Evolutionary conservation across 2,888 invertebrate genomes (phyloP).

Genomic region (Cylindroiulus punctatus): DNA sequence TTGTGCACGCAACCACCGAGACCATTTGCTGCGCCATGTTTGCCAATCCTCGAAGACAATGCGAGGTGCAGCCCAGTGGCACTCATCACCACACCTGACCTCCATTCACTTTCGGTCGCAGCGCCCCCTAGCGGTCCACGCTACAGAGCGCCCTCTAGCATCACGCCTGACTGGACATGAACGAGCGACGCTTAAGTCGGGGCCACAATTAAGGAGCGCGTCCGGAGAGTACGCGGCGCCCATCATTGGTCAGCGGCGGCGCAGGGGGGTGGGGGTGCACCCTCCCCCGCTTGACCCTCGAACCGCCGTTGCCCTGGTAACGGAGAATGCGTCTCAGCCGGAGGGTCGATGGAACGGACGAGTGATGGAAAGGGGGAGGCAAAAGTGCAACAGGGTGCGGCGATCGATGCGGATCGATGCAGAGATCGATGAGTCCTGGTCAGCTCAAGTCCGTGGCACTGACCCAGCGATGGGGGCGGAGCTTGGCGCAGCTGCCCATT

Average conservation of each 20-base stretch:
- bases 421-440: neutral
- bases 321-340: slow-evolving; percentile 1
- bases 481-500: neutral
- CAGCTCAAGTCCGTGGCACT: neutral
- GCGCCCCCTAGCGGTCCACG: too few relatives aligned
- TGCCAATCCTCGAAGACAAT: too few relatives aligned
- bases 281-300: neutral
- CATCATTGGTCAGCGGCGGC: neutral
- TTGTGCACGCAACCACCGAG: too few relatives aligned
- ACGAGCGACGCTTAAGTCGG: neutral
- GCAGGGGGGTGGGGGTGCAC: neutral
- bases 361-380: slow-evolving; percentile 6
- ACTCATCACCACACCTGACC: too few relatives aligned
- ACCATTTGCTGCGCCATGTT: too few relatives aligned
- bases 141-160: too few relatives aligned
- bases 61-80: too few relatives aligned
- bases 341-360: slow-evolving; percentile 15
- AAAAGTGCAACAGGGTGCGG: slow-evolving; percentile 10
- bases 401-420: slow-evolving; percentile 2
- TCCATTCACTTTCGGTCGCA: too few relatives aligned
- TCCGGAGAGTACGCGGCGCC: neutral
- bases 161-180: too few relatives aligned
- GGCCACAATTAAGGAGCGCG: neutral
- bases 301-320: neutral
- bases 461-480: neutral